These are phyloP conservation scores for Sarcophaga variegata DNA, from an alignment of 2,888 invertebrate genomes.

Conservation along the genomic window DNA sequence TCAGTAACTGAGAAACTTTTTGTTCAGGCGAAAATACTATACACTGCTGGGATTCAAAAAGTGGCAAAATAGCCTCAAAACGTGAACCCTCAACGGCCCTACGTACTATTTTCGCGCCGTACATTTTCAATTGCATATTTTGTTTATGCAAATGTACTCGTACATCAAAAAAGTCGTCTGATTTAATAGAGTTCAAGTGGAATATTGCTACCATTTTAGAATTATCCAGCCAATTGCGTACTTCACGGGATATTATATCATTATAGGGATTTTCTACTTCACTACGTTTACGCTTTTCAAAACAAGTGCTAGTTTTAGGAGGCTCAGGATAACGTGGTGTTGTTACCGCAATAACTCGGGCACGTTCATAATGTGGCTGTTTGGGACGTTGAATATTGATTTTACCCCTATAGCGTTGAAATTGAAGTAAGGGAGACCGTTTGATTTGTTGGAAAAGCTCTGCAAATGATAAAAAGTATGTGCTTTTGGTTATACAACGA, in stretches of 20 bases:
- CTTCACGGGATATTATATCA: conserved; percentile 87
- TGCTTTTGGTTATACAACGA: conserved; percentile 42
- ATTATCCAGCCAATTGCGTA: conserved; percentile 86
- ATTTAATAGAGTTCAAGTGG: conserved; percentile 88
- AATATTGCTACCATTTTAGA: conserved; percentile 88
- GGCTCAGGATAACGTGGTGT: conserved; percentile 85
- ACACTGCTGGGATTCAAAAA: conserved; percentile 86
- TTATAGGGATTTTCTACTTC: conserved; percentile 87
- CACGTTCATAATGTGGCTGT: conserved; percentile 87
- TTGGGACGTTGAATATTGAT: conserved; percentile 90
- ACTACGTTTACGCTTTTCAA: conserved; percentile 77
- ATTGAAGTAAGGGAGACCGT: conserved; percentile 82
- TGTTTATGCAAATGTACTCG: conserved; percentile 85
- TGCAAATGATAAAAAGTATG: neutral
- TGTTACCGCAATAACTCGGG: conserved; percentile 85
- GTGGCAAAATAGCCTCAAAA: conserved; percentile 86
- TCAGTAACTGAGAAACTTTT: conserved; percentile 85
- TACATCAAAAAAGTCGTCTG: conserved; percentile 86
- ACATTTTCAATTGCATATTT: conserved; percentile 87
- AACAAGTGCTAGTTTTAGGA: conserved; percentile 83
- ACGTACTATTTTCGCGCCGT: conserved; percentile 85
- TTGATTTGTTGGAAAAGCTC: conserved; percentile 55
- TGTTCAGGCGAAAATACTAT: conserved; percentile 88
- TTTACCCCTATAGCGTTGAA: conserved; percentile 88
- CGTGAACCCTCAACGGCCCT: conserved; percentile 86